phyloP scores from a whole-genome alignment of 2,113 vertebrate genomes.

The Pelvicachromis taeniatus region DNA sequence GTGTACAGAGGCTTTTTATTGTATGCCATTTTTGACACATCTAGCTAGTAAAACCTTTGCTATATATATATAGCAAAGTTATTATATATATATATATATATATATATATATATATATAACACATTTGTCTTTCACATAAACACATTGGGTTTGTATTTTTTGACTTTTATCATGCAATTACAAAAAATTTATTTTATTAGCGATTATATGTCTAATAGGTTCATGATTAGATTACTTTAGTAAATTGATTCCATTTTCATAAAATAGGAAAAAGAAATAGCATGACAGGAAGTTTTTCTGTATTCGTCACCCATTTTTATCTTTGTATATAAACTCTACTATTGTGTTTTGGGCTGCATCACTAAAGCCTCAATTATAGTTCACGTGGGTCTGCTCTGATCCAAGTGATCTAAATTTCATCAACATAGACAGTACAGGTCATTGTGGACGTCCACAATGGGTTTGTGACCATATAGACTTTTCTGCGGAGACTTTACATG shows the following conservation, averaged over 20 bases:
- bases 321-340: not conserved
- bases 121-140: not conserved
- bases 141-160: not conserved
- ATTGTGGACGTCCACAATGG: not conserved
- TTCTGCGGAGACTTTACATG: not conserved
- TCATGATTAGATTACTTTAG: not conserved
- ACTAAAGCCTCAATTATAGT: not conserved
- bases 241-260: not conserved
- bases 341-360: not conserved
- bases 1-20: not conserved
- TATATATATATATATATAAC: not conserved
- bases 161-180: not conserved
- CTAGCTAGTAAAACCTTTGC: fast-evolving
- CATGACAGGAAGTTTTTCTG: not conserved
- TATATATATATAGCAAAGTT: too few relatives aligned
- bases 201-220: not conserved
- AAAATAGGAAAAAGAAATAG: not conserved
- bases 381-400: not conserved
- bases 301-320: not conserved
- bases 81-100: too few relatives aligned
- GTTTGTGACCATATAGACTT: not conserved
- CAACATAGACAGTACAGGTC: not conserved
- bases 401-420: not conserved
- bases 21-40: fast-evolving
- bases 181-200: not conserved